These are phyloP conservation scores for Myopa testacea DNA, from an alignment of 2,888 invertebrate species.

Conservation along the genomic window DNA sequence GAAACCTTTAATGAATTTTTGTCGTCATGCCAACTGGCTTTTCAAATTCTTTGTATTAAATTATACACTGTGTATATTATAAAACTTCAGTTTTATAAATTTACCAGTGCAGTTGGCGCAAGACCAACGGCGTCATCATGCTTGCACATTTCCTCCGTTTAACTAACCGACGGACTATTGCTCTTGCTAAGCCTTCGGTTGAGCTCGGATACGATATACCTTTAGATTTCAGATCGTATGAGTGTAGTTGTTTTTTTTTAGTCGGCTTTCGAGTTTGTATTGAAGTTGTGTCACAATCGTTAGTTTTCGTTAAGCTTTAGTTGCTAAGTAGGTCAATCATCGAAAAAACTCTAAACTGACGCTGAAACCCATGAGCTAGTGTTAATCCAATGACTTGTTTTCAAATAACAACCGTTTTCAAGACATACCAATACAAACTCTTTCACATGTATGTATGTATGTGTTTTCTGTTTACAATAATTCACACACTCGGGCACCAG, in stretches of 20 bases:
- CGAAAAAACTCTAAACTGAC: constrained; percentile 64
- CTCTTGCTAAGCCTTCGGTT: background rate
- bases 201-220: background rate
- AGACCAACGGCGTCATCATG: too few relatives aligned
- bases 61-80: too few relatives aligned
- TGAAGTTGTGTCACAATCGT: constrained; percentile 44
- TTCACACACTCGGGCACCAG: background rate
- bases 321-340: constrained; percentile 69
- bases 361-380: constrained; percentile 28
- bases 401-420: constrained; percentile 33
- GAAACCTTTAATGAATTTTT: too few relatives aligned
- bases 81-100: too few relatives aligned
- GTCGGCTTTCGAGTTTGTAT: constrained; percentile 17
- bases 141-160: too few relatives aligned
- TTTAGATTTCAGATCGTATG: background rate
- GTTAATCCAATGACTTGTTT: constrained; percentile 32
- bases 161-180: background rate
- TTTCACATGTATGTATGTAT: background rate
- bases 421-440: background rate
- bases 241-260: constrained; percentile 19
- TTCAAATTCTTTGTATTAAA: too few relatives aligned
- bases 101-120: too few relatives aligned
- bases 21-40: too few relatives aligned
- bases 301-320: constrained; percentile 68
- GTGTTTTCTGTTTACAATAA: constrained; percentile 4